Percentiles rank a stretch among this genome's conserved stretches.
Evolutionary conservation across 2,797 vertebrate species (phyloP).

Genomic region (Artibeus lituratus): DNA sequence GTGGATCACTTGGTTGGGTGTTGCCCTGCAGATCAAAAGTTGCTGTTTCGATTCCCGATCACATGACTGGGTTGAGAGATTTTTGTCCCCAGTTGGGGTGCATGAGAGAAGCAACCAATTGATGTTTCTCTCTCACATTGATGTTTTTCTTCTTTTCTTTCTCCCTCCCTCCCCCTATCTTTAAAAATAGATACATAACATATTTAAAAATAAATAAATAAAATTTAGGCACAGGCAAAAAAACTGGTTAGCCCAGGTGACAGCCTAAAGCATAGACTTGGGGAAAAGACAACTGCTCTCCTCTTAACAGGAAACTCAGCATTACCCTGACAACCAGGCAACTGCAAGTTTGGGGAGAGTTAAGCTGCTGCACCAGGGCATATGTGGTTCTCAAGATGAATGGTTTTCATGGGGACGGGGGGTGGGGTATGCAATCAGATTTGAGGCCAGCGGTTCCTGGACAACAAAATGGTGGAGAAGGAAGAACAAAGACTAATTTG

Average conservation of each 20-base stretch:
- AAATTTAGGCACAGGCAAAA: background rate
- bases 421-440: background rate
- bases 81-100: too few species aligned
- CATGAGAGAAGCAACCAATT: too few species aligned
- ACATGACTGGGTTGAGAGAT: too few species aligned
- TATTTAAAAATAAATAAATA: too few species aligned
- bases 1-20: too few species aligned
- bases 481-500: background rate
- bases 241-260: background rate
- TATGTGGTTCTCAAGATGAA: background rate
- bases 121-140: too few species aligned
- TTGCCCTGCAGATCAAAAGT: too few species aligned
- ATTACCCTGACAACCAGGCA: too few species aligned
- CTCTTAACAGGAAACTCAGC: background rate
- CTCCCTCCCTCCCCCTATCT: too few species aligned
- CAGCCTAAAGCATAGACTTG: background rate
- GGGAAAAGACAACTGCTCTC: background rate
- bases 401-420: background rate
- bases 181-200: too few species aligned
- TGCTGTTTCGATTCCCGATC: too few species aligned
- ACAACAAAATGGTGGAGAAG: background rate
- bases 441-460: background rate
- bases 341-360: background rate
- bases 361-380: background rate
- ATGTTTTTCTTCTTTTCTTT: too few species aligned